A percentile compares a stretch with the other conserved stretches of the same genome.
These are phyloP conservation scores for Lordiphosa collinella DNA, from an alignment of 1,140 invertebrate species.

Conservation along the genomic window DNA sequence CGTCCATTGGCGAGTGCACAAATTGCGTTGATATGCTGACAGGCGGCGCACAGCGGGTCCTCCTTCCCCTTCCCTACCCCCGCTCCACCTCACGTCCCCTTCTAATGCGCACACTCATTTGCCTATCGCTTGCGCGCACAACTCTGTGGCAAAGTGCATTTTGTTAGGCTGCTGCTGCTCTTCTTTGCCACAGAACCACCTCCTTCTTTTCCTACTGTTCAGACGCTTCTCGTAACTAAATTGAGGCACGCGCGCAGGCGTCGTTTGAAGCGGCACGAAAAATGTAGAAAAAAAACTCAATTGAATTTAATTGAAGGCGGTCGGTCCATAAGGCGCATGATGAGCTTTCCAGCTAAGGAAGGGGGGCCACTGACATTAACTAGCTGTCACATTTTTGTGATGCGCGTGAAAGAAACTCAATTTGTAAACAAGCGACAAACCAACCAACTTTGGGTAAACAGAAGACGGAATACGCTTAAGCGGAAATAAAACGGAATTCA, in stretches of 20 bases:
- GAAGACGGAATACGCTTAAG: slow-evolving; percentile 12
- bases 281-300: slow-evolving; percentile 53
- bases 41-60: slow-evolving; percentile 60
- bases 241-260: slow-evolving; percentile 75
- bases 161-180: slow-evolving; percentile 30
- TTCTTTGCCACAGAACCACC: neutral
- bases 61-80: neutral
- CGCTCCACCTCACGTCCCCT: neutral
- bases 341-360: slow-evolving; percentile 2
- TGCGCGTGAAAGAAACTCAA: slow-evolving; percentile 52
- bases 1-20: slow-evolving; percentile 73
- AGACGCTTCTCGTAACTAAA: slow-evolving; percentile 47
- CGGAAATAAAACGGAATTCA: too few relatives aligned
- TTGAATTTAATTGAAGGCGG: slow-evolving; percentile 73
- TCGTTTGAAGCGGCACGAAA: slow-evolving; percentile 40
- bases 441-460: neutral
- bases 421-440: slow-evolving; percentile 36
- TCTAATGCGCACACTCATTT: slow-evolving; percentile 70
- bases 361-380: slow-evolving; percentile 43
- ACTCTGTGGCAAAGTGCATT: slow-evolving; percentile 51
- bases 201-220: slow-evolving; percentile 3
- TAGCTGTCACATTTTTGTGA: slow-evolving; percentile 74
- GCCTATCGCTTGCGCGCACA: slow-evolving; percentile 50
- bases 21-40: slow-evolving; percentile 77
- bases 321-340: slow-evolving; percentile 6